phyloP scores from a whole-genome alignment of 2,113 vertebrate genomes.

The Muscicapa adusta region DNA sequence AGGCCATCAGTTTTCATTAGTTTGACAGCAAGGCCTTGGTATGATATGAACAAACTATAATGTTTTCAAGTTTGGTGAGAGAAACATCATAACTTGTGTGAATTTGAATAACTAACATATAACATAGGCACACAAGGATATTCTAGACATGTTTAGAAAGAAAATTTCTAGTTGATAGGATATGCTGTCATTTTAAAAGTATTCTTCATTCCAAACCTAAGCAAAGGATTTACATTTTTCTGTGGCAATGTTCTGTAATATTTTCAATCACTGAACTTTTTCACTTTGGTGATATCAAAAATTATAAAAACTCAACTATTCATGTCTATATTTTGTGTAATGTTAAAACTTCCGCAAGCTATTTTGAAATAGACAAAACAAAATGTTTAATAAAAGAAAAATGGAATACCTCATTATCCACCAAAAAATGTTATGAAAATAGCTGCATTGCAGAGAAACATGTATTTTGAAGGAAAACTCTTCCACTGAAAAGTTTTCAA shows the following conservation, averaged over 20 bases:
- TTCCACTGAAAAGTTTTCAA: conserved; percentile 47
- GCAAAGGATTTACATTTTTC: background rate
- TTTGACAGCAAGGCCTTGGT: background rate
- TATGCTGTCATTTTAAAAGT: background rate
- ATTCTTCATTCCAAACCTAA: background rate
- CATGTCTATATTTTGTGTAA: background rate
- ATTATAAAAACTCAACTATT: background rate
- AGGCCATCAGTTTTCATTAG: background rate
- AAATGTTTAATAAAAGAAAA: background rate
- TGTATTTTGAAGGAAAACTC: conserved; percentile 12
- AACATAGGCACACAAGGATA: background rate
- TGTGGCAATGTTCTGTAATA: background rate
- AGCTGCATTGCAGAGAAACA: background rate
- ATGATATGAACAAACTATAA: background rate
- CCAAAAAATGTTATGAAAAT: background rate
- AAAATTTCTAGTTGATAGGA: background rate
- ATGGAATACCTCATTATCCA: background rate
- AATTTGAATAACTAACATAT: background rate
- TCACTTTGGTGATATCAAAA: background rate
- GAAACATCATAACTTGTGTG: background rate
- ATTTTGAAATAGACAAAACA: background rate
- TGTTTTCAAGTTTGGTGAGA: background rate
- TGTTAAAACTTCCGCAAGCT: background rate
- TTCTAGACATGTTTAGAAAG: background rate
- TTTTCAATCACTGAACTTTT: background rate